phyloP scores from a whole-genome alignment of 2,113 vertebrate species.

The Ceratotherium simum region DNA sequence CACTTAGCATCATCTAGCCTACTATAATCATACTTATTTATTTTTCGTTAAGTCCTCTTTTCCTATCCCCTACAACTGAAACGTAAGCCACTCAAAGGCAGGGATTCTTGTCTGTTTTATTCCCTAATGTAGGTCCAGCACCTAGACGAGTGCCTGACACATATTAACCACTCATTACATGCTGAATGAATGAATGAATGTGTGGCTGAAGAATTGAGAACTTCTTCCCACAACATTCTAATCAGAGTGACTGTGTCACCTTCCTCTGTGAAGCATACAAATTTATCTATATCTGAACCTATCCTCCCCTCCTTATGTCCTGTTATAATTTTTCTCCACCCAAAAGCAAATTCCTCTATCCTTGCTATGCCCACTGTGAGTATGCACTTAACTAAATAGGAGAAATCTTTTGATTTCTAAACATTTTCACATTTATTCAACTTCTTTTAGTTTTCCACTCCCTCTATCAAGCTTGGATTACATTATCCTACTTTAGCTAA shows the following conservation, averaged over 20 bases:
- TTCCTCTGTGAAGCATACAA: neutral
- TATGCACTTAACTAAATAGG: neutral
- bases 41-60: neutral
- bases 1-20: neutral
- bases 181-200: neutral
- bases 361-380: neutral
- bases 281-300: accelerated
- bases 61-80: neutral
- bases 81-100: neutral
- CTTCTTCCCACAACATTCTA: accelerated
- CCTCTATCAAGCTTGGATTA: neutral
- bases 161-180: neutral
- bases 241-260: too few relatives aligned
- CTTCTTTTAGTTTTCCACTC: neutral
- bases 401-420: neutral
- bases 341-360: neutral
- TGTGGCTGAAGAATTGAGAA: neutral
- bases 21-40: neutral
- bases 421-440: neutral
- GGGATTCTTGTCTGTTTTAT: neutral
- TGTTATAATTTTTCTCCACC: neutral
- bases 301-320: neutral
- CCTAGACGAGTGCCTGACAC: neutral
- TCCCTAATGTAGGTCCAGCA: neutral
- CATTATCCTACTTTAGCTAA: neutral